phyloP scores from a whole-genome alignment of 1,140 invertebrate genomes.

The Solenopsis fugax region DNA sequence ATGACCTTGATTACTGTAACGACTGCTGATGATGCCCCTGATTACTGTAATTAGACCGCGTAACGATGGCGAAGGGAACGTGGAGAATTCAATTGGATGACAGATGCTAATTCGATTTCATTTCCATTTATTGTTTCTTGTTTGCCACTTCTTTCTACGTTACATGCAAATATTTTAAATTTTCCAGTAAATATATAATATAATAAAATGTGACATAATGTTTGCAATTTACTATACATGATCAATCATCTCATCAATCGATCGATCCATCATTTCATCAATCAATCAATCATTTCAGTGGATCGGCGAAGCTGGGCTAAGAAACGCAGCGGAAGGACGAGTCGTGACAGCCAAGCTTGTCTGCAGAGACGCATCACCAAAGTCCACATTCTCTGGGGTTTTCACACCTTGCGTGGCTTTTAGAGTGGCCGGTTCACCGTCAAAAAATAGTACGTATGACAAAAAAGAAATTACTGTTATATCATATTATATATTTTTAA shows the following conservation, averaged over 20 bases:
- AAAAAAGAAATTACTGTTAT: background rate
- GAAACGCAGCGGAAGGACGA: slow-evolving; percentile 91
- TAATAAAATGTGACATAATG: background rate
- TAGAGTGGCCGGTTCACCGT: slow-evolving; percentile 92
- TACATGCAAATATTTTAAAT: background rate
- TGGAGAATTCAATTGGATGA: background rate
- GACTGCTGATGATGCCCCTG: background rate
- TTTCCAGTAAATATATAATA: background rate
- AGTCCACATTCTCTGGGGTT: slow-evolving; percentile 87
- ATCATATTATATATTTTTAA: background rate
- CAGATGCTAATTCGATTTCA: background rate
- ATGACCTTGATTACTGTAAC: slow-evolving; percentile 25
- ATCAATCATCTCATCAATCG: slow-evolving; percentile 74
- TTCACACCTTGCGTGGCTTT: slow-evolving; percentile 95
- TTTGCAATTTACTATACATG: background rate
- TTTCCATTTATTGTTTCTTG: slow-evolving; percentile 10
- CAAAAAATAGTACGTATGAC: slow-evolving; percentile 89
- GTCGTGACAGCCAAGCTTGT: slow-evolving; percentile 92
- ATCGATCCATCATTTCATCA: slow-evolving; percentile 73
- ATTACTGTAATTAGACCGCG: slow-evolving; percentile 1
- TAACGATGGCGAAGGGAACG: background rate
- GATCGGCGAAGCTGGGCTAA: slow-evolving; percentile 92
- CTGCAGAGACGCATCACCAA: slow-evolving; percentile 91
- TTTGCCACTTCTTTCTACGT: background rate
- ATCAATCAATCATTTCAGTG: slow-evolving; percentile 88